Base-by-base conservation (phyloP, 2,888 invertebrate species). In the Zhuqinia jingwanae region DNA sequence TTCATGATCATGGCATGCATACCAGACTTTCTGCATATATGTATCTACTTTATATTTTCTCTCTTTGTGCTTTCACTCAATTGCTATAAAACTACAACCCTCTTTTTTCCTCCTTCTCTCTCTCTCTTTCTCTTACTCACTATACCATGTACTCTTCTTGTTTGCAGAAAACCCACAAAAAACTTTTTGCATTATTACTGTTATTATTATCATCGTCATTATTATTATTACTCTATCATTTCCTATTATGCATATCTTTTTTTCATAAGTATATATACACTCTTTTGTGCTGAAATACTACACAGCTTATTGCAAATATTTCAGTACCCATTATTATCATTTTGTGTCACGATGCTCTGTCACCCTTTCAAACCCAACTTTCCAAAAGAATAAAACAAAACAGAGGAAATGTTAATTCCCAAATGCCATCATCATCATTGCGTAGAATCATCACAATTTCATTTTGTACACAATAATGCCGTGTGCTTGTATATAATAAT, bases 371-470 rank as follows among this genome's bases (percentile, higher is more conserved):
- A 83, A 76, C 53, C 36, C 75, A 65, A 76, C 65, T 65, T 76
- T 58, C n/a, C 76, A 83, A 83, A 65, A 53, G 75, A 50, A 60
- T 58, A 0, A 25, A 60, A 17, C 27, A 58, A 27, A 42, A 60
- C n/a, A 42, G 45, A 36, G 76, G 50, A 83, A 83, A 83, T 76
- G 53, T 65, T 83, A 83, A 76, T 83, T 76, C 76, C 83, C 83
- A 76, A 83, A 83, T 76, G 76, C 76, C 56, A 45, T 76, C 83
- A 83, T 65, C 76, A 65, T 36, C 76, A 65, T 83, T 50, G 65
- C 30, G 58, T n/a, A n/a, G n/a, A n/a, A n/a, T n/a, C n/a, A n/a
- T n/a, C n/a, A n/a, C n/a, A n/a, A n/a, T n/a, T n/a, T n/a, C n/a
- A n/a, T n/a, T n/a, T n/a, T n/a, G n/a, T n/a, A n/a, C n/a, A n/a